Evolutionary conservation across 2,797 vertebrate genomes (phyloP).

Genomic region (Limosa lapponica): DNA sequence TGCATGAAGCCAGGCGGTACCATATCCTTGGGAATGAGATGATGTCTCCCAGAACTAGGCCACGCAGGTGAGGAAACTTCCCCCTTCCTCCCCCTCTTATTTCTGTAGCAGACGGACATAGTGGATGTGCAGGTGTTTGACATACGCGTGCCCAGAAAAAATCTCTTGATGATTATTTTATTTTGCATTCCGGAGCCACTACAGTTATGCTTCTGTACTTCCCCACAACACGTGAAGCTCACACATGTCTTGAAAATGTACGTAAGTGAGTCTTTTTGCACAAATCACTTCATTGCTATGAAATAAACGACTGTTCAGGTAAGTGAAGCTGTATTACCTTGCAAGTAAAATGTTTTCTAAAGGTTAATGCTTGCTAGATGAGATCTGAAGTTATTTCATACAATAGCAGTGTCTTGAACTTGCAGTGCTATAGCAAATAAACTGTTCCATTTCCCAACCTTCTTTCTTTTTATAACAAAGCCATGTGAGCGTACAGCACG

Average conservation of each 20-base stretch:
- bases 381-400: not conserved
- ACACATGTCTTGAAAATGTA: not conserved
- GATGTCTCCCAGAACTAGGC: slow-evolving; percentile 97
- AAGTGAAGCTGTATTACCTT: not conserved
- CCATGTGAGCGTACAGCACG: not conserved
- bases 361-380: not conserved
- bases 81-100: not conserved
- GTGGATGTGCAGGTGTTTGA: not conserved
- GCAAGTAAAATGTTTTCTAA: not conserved
- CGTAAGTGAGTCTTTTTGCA: not conserved
- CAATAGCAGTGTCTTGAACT: not conserved
- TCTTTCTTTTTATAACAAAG: not conserved
- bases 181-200: not conserved
- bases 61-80: slow-evolving; percentile 87
- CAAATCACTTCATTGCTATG: not conserved
- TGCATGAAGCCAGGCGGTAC: slow-evolving; percentile 96
- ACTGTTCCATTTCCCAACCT: not conserved
- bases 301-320: not conserved
- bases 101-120: not conserved
- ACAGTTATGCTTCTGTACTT: not conserved
- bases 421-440: not conserved
- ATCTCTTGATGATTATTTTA: not conserved
- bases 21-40: slow-evolving; percentile 98
- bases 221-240: accelerated
- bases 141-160: accelerated